Evolutionary conservation across 2,888 invertebrate species (phyloP).

Genomic region (Heteromyza rotundicornis): DNA sequence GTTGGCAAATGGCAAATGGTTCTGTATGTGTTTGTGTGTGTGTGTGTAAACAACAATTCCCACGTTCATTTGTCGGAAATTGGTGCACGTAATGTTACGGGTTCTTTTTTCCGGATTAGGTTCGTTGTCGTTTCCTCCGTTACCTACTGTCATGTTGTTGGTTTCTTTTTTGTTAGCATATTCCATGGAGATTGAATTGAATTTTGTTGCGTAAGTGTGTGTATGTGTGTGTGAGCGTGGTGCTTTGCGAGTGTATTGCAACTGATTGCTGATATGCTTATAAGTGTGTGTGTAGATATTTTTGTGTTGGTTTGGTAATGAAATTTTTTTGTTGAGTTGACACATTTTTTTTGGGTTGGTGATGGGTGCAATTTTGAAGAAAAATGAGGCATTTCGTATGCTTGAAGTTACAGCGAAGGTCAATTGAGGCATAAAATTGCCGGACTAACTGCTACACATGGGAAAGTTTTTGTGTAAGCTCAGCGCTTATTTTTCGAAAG

Average conservation of each 20-base stretch:
- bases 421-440: too few relatives aligned
- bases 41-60: neutral
- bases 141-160: neutral
- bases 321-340: neutral
- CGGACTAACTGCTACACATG: too few relatives aligned
- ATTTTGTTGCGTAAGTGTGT: too few relatives aligned
- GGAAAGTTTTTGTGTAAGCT: too few relatives aligned
- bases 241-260: neutral
- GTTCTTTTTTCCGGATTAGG: neutral
- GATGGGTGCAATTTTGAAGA: too few relatives aligned
- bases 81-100: constrained; percentile 16
- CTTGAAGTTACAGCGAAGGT: too few relatives aligned
- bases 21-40: neutral
- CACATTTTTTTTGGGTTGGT: too few relatives aligned
- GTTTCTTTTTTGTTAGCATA: neutral
- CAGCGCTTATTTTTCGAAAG: too few relatives aligned
- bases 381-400: too few relatives aligned
- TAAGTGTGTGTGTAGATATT: too few relatives aligned
- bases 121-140: neutral
- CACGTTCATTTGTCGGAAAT: constrained; percentile 11
- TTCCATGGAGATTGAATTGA: neutral
- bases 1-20: too few relatives aligned
- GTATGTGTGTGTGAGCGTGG: too few relatives aligned
- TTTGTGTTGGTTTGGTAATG: neutral
- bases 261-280: neutral